phyloP scores from a whole-genome alignment of 2,888 invertebrate genomes.

The Petrolisthes manimaculis region DNA sequence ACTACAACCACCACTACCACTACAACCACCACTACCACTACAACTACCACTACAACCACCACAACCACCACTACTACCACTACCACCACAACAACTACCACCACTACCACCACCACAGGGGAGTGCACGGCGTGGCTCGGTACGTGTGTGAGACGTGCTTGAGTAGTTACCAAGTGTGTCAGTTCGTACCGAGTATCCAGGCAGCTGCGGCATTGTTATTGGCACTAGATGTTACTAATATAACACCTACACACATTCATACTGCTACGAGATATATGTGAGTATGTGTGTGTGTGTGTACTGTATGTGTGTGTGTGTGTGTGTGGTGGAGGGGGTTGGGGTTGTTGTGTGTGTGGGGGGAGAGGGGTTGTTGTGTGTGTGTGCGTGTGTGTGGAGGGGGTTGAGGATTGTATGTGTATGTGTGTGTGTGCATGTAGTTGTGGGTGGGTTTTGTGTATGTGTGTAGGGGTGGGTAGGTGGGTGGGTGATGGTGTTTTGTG shows the following conservation, averaged over 20 bases:
- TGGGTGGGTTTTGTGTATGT: too few relatives aligned
- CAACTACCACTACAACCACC: neutral
- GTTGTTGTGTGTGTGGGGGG: too few relatives aligned
- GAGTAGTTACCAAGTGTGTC: constrained; percentile 51
- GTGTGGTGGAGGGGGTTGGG: neutral
- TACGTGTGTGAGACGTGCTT: constrained; percentile 47
- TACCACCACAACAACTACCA: neutral
- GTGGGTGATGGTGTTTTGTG: too few relatives aligned
- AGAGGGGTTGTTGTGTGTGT: too few relatives aligned
- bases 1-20: too few relatives aligned
- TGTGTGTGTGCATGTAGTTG: too few relatives aligned
- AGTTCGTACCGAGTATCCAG: constrained; percentile 56
- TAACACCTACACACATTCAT: neutral
- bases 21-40: neutral
- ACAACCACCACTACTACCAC: neutral
- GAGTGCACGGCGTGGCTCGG: constrained; percentile 41
- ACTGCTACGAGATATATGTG: neutral
- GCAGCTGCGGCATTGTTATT: constrained; percentile 44
- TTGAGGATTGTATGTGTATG: too few relatives aligned
- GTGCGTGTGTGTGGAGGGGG: too few relatives aligned
- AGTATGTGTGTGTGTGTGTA: neutral
- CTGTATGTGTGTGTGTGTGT: neutral
- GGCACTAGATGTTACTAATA: constrained; percentile 21
- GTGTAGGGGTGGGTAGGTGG: too few relatives aligned
- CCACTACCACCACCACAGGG: constrained; percentile 7